These are phyloP conservation scores for Nymphalis polychloros DNA, from an alignment of 2,888 invertebrate genomes.

Conservation along the genomic window DNA sequence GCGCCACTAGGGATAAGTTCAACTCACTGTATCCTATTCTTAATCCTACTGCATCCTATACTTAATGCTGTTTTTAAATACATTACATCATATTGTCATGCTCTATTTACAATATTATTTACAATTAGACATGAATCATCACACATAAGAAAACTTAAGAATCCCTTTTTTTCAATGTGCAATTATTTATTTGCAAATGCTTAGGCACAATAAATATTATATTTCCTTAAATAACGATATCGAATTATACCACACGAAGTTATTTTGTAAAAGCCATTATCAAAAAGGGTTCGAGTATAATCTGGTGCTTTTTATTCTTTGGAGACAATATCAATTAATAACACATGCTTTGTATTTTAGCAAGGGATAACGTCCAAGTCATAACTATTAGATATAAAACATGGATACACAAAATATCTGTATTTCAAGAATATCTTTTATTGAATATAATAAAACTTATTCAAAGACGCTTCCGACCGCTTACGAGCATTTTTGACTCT, in stretches of 20 bases:
- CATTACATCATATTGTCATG: no score
- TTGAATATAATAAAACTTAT: neutral
- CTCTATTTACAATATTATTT: no score
- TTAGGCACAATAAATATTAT: no score
- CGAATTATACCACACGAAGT: slow-evolving; percentile 14
- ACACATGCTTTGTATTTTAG: slow-evolving; percentile 68
- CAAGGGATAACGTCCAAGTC: slow-evolving; percentile 43
- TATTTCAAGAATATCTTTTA: neutral
- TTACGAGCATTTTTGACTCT: no score
- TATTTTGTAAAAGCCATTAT: slow-evolving; percentile 15
- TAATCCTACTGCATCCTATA: no score
- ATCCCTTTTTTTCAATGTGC: no score
- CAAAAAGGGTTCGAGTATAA: slow-evolving; percentile 46
- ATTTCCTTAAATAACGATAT: neutral
- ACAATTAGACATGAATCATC: no score
- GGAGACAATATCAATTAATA: slow-evolving; percentile 68
- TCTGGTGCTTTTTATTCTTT: slow-evolving; percentile 71
- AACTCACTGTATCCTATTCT: no score
- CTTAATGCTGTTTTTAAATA: no score
- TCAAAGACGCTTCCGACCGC: neutral
- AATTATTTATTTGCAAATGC: no score
- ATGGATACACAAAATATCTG: slow-evolving; percentile 49
- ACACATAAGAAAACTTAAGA: neutral
- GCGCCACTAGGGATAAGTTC: no score
- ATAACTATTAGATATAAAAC: slow-evolving; percentile 25